Evolutionary conservation across 1,140 invertebrate species (phyloP).

Genomic region (Pachyrhynchus sulphureomaculatus): DNA sequence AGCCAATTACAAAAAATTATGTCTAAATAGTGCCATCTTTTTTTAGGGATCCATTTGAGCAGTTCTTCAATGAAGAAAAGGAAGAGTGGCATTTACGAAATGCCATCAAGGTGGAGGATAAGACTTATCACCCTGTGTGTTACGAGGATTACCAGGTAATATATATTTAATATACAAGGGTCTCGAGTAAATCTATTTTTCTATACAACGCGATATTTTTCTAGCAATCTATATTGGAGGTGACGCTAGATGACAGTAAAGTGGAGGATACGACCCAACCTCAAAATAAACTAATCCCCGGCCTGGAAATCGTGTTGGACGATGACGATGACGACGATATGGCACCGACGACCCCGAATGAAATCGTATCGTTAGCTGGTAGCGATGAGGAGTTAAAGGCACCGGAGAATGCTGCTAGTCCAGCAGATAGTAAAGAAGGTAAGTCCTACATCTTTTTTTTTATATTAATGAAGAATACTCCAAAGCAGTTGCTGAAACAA

Average conservation of each 20-base stretch:
- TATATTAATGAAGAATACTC: too few relatives aligned
- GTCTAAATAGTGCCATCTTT: too few relatives aligned
- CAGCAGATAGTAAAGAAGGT: slow-evolving; percentile 15
- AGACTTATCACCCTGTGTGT: slow-evolving; percentile 88
- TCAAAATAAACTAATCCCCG: slow-evolving; percentile 38
- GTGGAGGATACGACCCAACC: slow-evolving; percentile 16
- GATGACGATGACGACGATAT: slow-evolving; percentile 46
- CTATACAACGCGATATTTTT: background rate
- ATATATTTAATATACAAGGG: too few relatives aligned
- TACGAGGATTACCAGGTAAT: slow-evolving; percentile 85
- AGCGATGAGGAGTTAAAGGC: slow-evolving; percentile 44
- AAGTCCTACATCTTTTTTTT: too few relatives aligned
- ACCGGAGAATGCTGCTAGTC: slow-evolving; percentile 23
- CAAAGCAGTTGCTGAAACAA: too few relatives aligned
- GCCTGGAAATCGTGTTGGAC: slow-evolving; percentile 44
- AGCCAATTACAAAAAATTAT: too few relatives aligned
- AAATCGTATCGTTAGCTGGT: slow-evolving; percentile 35
- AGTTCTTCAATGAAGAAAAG: slow-evolving; percentile 92
- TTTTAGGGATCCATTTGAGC: slow-evolving; percentile 76
- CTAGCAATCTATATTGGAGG: slow-evolving; percentile 43
- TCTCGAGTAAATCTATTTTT: background rate
- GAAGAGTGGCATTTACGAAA: slow-evolving; percentile 94
- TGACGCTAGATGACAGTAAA: slow-evolving; percentile 33
- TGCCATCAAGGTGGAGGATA: slow-evolving; percentile 74
- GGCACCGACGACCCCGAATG: slow-evolving; percentile 38